A percentile compares a stretch with the other conserved stretches of the same genome.
Evolutionary conservation across 2,113 vertebrate species (phyloP).

Genomic region (Myotis brandtii): DNA sequence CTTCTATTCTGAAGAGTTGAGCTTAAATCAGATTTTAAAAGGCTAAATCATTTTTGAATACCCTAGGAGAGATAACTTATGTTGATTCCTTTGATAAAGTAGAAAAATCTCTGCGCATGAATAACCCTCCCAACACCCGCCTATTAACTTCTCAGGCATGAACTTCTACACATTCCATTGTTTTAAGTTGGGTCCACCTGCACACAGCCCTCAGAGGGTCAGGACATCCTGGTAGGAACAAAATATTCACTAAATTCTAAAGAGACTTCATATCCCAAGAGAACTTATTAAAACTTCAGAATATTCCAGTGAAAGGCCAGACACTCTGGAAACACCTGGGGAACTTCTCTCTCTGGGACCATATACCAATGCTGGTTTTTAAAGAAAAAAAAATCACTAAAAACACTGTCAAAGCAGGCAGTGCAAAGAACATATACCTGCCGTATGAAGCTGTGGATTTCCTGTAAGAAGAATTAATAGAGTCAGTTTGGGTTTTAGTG

Average conservation of each 20-base stretch:
- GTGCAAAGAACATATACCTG: neutral
- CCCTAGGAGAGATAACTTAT: neutral
- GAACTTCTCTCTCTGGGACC: slow-evolving; percentile 26
- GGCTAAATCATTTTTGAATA: neutral
- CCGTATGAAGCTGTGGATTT: neutral
- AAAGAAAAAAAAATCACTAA: neutral
- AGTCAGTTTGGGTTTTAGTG: neutral
- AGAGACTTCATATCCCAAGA: slow-evolving; percentile 65
- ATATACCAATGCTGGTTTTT: slow-evolving; percentile 25
- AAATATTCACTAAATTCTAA: slow-evolving; percentile 50
- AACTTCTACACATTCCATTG: neutral
- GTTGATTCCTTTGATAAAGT: neutral
- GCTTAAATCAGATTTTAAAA: slow-evolving; percentile 34
- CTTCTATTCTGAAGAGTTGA: neutral
- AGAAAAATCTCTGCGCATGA: neutral
- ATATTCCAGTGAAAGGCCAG: slow-evolving; percentile 58
- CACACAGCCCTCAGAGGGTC: neutral
- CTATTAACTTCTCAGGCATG: neutral
- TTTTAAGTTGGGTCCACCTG: neutral
- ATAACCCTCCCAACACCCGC: neutral
- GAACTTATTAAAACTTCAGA: slow-evolving; percentile 66
- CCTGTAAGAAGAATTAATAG: slow-evolving; percentile 56
- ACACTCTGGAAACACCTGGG: slow-evolving; percentile 70
- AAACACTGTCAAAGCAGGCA: neutral
- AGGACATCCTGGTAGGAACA: slow-evolving; percentile 56